phyloP scores from a whole-genome alignment of 2,888 invertebrate species.

The Bombyx huttoni region DNA sequence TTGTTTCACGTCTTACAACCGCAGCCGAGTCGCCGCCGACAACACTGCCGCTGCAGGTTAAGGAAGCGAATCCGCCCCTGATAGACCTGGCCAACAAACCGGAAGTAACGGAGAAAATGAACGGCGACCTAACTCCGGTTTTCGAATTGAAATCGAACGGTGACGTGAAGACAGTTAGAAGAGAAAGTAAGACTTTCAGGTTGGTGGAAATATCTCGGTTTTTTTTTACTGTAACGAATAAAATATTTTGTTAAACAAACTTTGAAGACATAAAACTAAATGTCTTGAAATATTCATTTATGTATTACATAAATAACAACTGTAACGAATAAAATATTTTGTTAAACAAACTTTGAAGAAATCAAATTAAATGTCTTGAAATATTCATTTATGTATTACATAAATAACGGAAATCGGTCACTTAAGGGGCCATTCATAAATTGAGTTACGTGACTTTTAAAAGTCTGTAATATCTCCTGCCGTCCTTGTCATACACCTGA shows the following conservation, averaged over 20 bases:
- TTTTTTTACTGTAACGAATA: neutral
- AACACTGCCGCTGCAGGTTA: slow-evolving; percentile 5
- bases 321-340: too few species aligned
- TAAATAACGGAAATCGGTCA: too few species aligned
- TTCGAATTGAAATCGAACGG: slow-evolving; percentile 27
- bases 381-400: too few species aligned
- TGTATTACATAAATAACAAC: too few species aligned
- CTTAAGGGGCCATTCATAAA: too few species aligned
- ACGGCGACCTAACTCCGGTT: slow-evolving; percentile 45
- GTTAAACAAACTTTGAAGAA: too few species aligned
- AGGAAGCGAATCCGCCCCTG: slow-evolving; percentile 12
- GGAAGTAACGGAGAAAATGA: slow-evolving; percentile 14
- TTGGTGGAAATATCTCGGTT: slow-evolving; percentile 15
- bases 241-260: neutral
- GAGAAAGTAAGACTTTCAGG: slow-evolving; percentile 60
- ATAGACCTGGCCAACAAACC: slow-evolving; percentile 18
- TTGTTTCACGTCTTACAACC: neutral
- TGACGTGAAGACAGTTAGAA: slow-evolving; percentile 47
- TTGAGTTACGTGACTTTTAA: too few species aligned
- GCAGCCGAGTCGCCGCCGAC: slow-evolving; percentile 15
- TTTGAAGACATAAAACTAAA: too few species aligned
- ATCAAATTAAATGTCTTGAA: too few species aligned
- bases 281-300: too few species aligned
- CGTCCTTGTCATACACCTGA: too few species aligned
- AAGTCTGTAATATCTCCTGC: too few species aligned